Conservation (phyloP, 2,113 vertebrate species). For the Gorsachius goisagi region DNA sequence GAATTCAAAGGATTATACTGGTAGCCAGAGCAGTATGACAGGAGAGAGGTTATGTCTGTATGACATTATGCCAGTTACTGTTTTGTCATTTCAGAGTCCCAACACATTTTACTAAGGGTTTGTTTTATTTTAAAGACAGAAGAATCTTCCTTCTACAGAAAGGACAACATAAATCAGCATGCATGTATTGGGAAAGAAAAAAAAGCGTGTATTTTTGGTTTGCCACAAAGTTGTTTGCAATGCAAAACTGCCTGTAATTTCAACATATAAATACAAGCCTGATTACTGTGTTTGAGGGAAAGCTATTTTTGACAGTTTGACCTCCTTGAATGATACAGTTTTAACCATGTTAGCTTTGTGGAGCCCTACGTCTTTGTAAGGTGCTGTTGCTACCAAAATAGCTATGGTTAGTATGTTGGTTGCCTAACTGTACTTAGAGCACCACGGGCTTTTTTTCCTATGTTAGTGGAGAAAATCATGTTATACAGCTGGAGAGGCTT, state of each 20-base stretch:
- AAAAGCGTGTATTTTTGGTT: background rate
- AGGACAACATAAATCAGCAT: background rate
- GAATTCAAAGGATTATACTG: background rate
- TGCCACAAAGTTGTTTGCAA: constrained; percentile 16
- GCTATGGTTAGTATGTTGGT: background rate
- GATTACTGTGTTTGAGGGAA: constrained; percentile 1
- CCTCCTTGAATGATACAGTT: background rate
- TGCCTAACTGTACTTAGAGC: background rate
- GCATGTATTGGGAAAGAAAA: background rate
- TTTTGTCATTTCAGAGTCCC: background rate
- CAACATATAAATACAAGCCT: background rate
- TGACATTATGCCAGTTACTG: background rate
- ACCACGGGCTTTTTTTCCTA: background rate
- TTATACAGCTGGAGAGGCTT: background rate
- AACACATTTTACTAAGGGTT: background rate
- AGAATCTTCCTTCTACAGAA: background rate
- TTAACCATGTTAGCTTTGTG: background rate
- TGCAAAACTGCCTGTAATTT: constrained; percentile 37
- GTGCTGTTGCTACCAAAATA: constrained; percentile 5
- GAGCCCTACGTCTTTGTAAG: background rate
- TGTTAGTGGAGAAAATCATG: background rate
- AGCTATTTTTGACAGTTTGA: constrained; percentile 15
- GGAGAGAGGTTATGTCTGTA: background rate
- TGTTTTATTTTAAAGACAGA: constrained; percentile 6
- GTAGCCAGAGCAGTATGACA: background rate